Percentiles rank a stretch among this genome's conserved stretches.
phyloP scores from a whole-genome alignment of 2,888 invertebrate genomes.

The Teleogryllus oceanicus region DNA sequence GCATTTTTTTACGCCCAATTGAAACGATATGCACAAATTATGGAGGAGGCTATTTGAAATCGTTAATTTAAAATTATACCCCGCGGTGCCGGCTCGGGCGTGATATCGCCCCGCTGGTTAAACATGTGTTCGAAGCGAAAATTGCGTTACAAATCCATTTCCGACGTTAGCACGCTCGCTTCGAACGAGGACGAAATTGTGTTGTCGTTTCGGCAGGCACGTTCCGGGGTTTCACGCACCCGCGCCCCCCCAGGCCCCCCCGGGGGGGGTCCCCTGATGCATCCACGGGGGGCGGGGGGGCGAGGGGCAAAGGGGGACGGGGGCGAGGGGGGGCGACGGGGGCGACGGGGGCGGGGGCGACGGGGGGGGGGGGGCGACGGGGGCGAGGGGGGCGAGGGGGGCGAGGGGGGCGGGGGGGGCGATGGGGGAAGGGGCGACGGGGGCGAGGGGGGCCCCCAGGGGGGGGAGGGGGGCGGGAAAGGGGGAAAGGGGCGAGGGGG shows the following conservation, averaged over 20 bases:
- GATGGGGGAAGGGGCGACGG: no score
- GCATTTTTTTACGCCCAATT: slow-evolving; percentile 9
- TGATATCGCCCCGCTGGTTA: slow-evolving; percentile 9
- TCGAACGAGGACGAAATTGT: slow-evolving; percentile 6
- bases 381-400: no score
- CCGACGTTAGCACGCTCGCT: background rate
- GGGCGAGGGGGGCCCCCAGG: no score
- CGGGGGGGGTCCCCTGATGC: background rate
- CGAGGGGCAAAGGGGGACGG: no score
- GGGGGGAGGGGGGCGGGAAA: no score
- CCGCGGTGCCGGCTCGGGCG: slow-evolving; percentile 6
- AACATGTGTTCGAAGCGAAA: slow-evolving; percentile 18
- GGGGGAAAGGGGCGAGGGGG: no score
- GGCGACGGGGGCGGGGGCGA: no score
- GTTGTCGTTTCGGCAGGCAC: slow-evolving; percentile 8
- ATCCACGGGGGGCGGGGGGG: no score
- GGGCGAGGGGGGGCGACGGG: no score
- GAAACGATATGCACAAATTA: slow-evolving; percentile 9
- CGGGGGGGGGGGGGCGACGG: no score
- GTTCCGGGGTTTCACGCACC: background rate
- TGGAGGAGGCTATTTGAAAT: slow-evolving; percentile 18
- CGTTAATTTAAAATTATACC: slow-evolving; percentile 18
- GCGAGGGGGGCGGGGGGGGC: no score
- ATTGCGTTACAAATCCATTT: slow-evolving; percentile 18
- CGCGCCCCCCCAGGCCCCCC: background rate